These are phyloP conservation scores for Rapana venosa DNA, from an alignment of 2,888 invertebrate genomes.

Conservation along the genomic window DNA sequence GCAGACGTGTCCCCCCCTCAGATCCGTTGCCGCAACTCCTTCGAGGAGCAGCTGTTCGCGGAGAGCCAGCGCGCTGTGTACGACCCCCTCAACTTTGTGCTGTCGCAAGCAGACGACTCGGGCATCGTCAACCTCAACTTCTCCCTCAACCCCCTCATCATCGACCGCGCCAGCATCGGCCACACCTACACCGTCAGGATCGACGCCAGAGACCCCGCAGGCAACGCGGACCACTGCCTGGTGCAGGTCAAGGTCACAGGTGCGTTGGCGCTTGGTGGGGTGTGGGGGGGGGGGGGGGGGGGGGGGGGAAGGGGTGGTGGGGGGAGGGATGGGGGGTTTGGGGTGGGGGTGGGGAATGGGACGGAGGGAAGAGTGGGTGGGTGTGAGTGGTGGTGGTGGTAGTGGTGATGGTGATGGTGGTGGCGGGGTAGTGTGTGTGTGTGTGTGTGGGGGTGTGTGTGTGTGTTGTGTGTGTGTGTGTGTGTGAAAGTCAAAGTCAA, in stretches of 20 bases:
- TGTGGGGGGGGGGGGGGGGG: not conserved
- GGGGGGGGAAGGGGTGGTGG: not conserved
- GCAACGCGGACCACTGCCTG: conserved; percentile 57
- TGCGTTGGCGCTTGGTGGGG: conserved; percentile 35
- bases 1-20: conserved; percentile 48
- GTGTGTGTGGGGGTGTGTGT: too few species aligned
- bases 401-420: too few species aligned
- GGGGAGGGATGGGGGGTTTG: not conserved
- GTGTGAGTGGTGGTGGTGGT: too few species aligned
- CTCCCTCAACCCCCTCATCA: conserved; percentile 24
- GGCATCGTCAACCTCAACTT: conserved; percentile 39
- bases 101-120: conserved; percentile 41
- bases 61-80: conserved; percentile 19
- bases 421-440: too few species aligned
- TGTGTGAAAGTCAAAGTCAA: too few species aligned
- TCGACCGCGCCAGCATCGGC: conserved; percentile 50
- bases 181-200: conserved; percentile 54
- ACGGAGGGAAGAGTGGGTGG: too few species aligned
- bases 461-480: too few species aligned
- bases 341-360: not conserved
- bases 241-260: conserved; percentile 65
- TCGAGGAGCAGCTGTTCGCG: conserved; percentile 26
- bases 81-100: conserved; percentile 39
- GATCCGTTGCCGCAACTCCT: conserved; percentile 43
- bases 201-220: conserved; percentile 56